Conservation (phyloP, 2,797 vertebrate species). For the Lagodon rhomboides region DNA sequence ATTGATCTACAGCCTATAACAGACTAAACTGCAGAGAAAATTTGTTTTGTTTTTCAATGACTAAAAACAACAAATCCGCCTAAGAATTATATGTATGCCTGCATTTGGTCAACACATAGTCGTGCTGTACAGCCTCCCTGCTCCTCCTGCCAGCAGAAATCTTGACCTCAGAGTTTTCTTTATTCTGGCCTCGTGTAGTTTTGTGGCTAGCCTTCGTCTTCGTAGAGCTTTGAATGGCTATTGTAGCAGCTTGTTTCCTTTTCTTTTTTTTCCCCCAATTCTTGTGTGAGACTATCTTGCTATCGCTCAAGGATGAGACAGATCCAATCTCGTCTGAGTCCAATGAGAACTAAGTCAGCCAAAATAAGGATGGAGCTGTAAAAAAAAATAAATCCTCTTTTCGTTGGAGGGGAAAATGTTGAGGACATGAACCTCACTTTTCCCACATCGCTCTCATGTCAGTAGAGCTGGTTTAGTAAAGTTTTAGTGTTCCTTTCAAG, state of each 20-base stretch:
- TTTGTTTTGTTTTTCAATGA: conserved; percentile 46
- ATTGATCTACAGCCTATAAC: conserved; percentile 3
- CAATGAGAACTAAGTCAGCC: conserved; percentile 17
- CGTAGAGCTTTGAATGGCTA: conserved; percentile 28
- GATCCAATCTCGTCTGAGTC: conserved; percentile 26
- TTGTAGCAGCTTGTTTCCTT: conserved; percentile 53
- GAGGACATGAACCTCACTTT: conserved; percentile 10
- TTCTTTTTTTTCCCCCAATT: not conserved
- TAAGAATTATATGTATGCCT: conserved; percentile 31
- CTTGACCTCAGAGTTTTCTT: conserved; percentile 51
- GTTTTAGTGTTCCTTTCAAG: not conserved
- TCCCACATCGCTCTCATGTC: not conserved
- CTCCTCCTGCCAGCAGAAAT: conserved; percentile 52
- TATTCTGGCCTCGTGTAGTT: conserved; percentile 42
- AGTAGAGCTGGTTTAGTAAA: conserved; percentile 9
- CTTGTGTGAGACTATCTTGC: conserved; percentile 30
- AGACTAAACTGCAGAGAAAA: conserved; percentile 10
- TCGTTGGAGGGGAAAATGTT: conserved; percentile 1
- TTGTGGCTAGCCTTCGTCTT: conserved; percentile 30
- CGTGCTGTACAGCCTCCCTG: conserved; percentile 23
- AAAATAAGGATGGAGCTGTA: conserved; percentile 9
- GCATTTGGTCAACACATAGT: conserved; percentile 29
- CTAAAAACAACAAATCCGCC: conserved; percentile 41
- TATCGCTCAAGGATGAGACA: conserved; percentile 27
- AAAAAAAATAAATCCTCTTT: not conserved